phyloP scores from a whole-genome alignment of 2,888 invertebrate genomes.

The Cheilosia vulpina region DNA sequence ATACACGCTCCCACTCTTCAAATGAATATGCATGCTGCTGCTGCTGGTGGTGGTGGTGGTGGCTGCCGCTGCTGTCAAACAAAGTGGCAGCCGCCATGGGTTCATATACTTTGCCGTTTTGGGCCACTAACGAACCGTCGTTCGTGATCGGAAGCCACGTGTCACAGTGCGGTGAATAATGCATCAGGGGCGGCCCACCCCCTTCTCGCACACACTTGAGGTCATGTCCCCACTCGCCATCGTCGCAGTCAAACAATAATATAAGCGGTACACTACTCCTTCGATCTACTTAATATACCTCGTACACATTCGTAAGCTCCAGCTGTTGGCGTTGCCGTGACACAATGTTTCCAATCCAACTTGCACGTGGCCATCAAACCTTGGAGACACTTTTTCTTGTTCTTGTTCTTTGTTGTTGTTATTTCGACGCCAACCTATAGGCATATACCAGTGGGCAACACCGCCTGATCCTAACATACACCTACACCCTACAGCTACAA shows the following conservation, averaged over 20 bases:
- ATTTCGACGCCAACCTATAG: conserved; percentile 42
- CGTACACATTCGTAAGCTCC: conserved; percentile 33
- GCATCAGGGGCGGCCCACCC: conserved; percentile 68
- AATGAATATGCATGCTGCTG: conserved; percentile 16
- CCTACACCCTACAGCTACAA: too few species aligned
- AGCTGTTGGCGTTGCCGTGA: conserved; percentile 54
- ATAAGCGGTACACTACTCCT: conserved; percentile 13
- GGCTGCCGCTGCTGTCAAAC: conserved; percentile 57
- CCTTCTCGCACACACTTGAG: conserved; percentile 56
- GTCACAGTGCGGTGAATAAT: conserved; percentile 72
- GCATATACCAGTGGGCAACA: conserved; percentile 11
- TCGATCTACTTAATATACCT: conserved; percentile 69
- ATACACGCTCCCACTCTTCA: conserved; percentile 49
- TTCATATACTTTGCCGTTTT: conserved; percentile 30
- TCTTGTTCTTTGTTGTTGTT: conserved; percentile 40
- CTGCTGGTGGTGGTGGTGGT: not conserved
- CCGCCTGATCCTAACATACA: conserved; percentile 49
- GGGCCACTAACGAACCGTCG: conserved; percentile 59
- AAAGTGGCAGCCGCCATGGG: conserved; percentile 65
- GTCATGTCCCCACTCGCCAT: conserved; percentile 70
- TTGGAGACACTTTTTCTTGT: conserved; percentile 61
- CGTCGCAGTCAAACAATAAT: conserved; percentile 49
- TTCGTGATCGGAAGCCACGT: conserved; percentile 75
- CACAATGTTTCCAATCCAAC: conserved; percentile 43
- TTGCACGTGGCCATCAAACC: conserved; percentile 66